phyloP scores from a whole-genome alignment of 1,140 invertebrate species.

The Cydia fagiglandana region DNA sequence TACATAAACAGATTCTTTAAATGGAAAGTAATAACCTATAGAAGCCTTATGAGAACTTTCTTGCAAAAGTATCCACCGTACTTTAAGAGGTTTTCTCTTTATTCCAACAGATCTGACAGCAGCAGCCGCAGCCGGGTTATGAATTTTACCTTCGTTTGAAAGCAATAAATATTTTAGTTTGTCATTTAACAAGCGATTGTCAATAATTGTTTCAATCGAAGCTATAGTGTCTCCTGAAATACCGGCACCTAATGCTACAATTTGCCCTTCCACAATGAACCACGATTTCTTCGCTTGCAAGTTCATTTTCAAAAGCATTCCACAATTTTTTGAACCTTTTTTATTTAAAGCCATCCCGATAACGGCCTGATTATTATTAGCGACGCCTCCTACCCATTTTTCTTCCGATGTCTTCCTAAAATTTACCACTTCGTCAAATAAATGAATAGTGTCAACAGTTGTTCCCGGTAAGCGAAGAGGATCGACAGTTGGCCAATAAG shows the following conservation, averaged over 20 bases:
- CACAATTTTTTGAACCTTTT: background rate
- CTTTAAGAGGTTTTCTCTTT: background rate
- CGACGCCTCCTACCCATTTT: background rate
- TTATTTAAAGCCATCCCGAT: background rate
- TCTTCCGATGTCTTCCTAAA: background rate
- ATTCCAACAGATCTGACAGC: background rate
- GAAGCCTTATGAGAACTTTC: conserved; percentile 9
- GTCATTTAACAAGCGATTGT: conserved; percentile 6
- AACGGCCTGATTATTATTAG: background rate
- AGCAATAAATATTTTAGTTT: background rate
- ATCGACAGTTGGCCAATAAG: conserved; percentile 12
- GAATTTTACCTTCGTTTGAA: background rate
- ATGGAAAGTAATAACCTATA: background rate
- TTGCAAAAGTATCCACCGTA: background rate
- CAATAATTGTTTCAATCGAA: background rate
- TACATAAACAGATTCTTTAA: background rate
- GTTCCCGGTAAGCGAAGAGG: background rate
- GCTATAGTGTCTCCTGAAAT: background rate
- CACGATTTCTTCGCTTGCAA: conserved; percentile 3
- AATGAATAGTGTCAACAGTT: background rate
- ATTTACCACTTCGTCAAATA: background rate
- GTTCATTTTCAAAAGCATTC: background rate
- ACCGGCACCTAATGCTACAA: background rate
- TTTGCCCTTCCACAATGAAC: conserved; percentile 7
- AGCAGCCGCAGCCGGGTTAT: background rate